Conservation (phyloP, 2,888 invertebrate species). For the Andrena bicolor region DNA sequence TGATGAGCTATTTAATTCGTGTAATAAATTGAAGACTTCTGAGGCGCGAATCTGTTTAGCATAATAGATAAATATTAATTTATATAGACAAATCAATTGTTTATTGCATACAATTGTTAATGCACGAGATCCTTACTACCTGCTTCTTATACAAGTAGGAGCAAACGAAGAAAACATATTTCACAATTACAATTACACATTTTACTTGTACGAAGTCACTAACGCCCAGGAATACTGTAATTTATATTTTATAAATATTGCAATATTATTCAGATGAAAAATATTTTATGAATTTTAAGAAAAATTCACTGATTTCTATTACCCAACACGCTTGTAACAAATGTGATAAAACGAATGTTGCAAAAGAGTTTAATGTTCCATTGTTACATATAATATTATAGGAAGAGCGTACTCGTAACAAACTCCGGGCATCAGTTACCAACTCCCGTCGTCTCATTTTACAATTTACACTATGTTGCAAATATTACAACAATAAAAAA, state of each 20-base stretch:
- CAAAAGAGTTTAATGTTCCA: background rate
- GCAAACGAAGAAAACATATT: background rate
- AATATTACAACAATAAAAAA: constrained; percentile 34
- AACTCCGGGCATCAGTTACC: background rate
- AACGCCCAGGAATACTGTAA: background rate
- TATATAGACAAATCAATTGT: constrained; percentile 14
- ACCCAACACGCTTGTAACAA: no score
- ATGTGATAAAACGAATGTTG: background rate
- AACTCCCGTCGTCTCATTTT: constrained; percentile 17
- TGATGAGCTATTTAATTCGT: background rate
- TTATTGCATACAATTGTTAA: background rate
- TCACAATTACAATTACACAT: background rate
- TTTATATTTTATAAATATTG: background rate
- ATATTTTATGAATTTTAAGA: background rate
- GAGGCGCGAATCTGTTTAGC: no score
- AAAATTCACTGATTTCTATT: background rate
- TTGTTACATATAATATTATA: background rate
- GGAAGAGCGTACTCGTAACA: background rate
- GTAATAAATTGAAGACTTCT: background rate
- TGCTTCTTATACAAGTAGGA: no score
- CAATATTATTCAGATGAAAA: constrained; percentile 8
- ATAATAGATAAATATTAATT: background rate
- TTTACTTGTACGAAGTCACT: background rate
- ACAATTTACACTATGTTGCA: constrained; percentile 25
- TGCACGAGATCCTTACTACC: background rate